phyloP scores from a whole-genome alignment of 2,797 vertebrate genomes.

The Acomys russatus region DNA sequence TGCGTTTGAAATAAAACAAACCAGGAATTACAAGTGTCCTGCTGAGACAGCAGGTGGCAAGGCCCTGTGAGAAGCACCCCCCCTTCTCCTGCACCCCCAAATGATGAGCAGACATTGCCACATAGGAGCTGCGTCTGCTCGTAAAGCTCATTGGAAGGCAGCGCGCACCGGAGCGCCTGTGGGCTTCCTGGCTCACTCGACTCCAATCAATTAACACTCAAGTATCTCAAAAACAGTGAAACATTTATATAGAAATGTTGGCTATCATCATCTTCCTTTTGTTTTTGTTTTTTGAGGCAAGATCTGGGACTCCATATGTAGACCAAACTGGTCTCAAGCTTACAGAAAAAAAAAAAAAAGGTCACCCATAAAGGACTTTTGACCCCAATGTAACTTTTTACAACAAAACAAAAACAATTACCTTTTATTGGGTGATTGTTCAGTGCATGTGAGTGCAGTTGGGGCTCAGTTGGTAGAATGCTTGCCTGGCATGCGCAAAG shows the following conservation, averaged over 20 bases:
- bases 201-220: not conserved
- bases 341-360: not conserved
- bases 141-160: not conserved
- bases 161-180: accelerated
- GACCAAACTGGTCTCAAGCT: not conserved
- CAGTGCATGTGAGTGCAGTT: not conserved
- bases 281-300: not conserved
- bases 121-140: not conserved
- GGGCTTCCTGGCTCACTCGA: not conserved
- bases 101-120: not conserved
- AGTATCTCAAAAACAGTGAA: not conserved
- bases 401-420: not conserved
- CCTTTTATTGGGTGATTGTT: not conserved
- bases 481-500: not conserved
- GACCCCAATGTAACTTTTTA: constrained; percentile 8
- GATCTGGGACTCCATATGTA: not conserved
- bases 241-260: not conserved
- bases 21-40: not conserved
- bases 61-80: not conserved
- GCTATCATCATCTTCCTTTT: not conserved
- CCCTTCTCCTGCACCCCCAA: not conserved
- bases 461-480: not conserved
- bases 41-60: not conserved
- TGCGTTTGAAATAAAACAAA: constrained; percentile 8
- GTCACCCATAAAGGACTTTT: not conserved